phyloP scores from a whole-genome alignment of 2,113 vertebrate genomes.

The Phaethon lepturus region DNA sequence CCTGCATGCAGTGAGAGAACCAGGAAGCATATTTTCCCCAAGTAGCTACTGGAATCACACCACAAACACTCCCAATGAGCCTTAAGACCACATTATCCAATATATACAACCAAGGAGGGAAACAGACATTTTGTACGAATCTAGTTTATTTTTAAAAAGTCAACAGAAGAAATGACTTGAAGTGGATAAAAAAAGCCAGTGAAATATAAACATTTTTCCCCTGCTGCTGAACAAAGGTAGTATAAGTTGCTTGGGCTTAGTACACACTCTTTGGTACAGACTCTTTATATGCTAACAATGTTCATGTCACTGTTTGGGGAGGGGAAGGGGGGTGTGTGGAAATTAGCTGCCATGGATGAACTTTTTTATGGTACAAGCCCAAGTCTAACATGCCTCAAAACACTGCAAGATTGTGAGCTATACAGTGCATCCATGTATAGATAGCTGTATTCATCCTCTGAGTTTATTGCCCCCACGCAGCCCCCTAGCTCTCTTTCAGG shows the following conservation, averaged over 20 bases:
- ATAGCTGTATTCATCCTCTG: background rate
- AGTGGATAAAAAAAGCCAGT: background rate
- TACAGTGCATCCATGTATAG: slow-evolving; percentile 14
- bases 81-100: background rate
- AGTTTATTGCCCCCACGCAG: background rate
- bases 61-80: background rate
- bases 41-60: background rate
- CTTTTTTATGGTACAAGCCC: background rate
- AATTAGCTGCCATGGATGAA: background rate
- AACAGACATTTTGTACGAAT: background rate
- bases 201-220: background rate
- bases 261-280: background rate
- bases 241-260: background rate
- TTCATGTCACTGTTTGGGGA: background rate
- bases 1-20: background rate
- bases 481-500: background rate
- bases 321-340: background rate
- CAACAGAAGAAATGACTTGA: background rate
- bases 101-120: background rate
- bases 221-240: background rate
- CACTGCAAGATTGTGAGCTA: background rate
- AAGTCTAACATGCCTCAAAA: background rate
- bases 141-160: background rate
- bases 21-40: background rate
- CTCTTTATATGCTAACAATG: background rate